phyloP scores from a whole-genome alignment of 1,140 invertebrate genomes.

The Drosophila elegans region DNA sequence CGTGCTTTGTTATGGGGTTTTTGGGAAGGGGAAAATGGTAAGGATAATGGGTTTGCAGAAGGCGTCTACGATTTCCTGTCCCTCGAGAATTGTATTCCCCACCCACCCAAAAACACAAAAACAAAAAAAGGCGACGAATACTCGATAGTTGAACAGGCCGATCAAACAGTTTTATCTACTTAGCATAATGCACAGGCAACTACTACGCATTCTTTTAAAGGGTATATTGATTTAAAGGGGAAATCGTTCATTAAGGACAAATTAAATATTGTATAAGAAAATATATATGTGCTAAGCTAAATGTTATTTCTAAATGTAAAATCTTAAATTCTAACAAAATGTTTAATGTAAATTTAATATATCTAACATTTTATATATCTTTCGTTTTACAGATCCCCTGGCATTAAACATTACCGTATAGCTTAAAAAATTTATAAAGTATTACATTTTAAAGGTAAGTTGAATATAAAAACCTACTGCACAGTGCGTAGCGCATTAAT shows the following conservation, averaged over 20 bases:
- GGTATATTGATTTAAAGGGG: slow-evolving; percentile 13
- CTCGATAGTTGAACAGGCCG: slow-evolving; percentile 69
- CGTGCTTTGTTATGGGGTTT: slow-evolving; percentile 22
- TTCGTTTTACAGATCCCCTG: too few relatives aligned
- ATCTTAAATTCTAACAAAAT: too few relatives aligned
- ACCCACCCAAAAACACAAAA: background rate
- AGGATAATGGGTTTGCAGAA: background rate
- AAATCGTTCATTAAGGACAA: too few relatives aligned
- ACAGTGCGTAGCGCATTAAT: slow-evolving; percentile 44
- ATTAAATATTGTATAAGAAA: too few relatives aligned
- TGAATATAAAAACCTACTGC: background rate
- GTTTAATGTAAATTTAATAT: too few relatives aligned
- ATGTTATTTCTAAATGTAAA: too few relatives aligned
- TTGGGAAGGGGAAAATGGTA: background rate
- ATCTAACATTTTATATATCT: too few relatives aligned
- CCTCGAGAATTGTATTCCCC: slow-evolving; percentile 1
- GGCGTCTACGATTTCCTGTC: slow-evolving; percentile 52
- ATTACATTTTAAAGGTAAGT: slow-evolving; percentile 7
- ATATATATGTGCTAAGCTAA: too few relatives aligned
- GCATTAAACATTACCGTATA: too few relatives aligned
- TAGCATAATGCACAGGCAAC: slow-evolving; percentile 42
- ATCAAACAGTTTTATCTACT: slow-evolving; percentile 66
- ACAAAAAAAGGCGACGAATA: slow-evolving; percentile 66
- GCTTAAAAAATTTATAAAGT: too few relatives aligned
- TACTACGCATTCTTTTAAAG: background rate